phyloP scores from a whole-genome alignment of 1,140 invertebrate species.

The Hyposmocoma kahamanoa region DNA sequence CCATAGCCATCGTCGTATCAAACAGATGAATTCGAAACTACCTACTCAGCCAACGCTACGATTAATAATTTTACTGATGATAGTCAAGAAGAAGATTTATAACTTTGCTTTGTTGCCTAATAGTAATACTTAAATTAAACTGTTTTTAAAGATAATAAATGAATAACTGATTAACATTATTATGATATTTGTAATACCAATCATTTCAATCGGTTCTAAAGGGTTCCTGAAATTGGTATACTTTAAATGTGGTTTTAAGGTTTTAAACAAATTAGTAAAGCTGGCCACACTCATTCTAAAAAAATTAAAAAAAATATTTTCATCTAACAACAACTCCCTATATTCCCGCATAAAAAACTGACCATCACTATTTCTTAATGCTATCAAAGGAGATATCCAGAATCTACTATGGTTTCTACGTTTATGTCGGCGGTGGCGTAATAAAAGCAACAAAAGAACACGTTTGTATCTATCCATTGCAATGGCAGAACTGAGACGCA shows the following conservation, averaged over 20 bases:
- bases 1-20: conserved; percentile 15
- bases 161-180: conserved; percentile 15
- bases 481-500: conserved; percentile 17
- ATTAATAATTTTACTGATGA: conserved; percentile 23
- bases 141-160: conserved; percentile 15
- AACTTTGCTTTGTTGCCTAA: conserved; percentile 22
- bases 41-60: conserved; percentile 18
- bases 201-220: conserved; percentile 13
- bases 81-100: conserved; percentile 23
- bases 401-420: conserved; percentile 24
- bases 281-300: conserved; percentile 17
- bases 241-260: conserved; percentile 16
- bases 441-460: conserved; percentile 22
- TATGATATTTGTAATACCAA: conserved; percentile 18
- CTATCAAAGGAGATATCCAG: conserved; percentile 27
- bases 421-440: conserved; percentile 25
- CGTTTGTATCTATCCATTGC: conserved; percentile 26
- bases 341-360: conserved; percentile 24
- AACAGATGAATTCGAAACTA: conserved; percentile 20
- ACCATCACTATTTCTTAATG: conserved; percentile 31
- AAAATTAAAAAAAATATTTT: conserved; percentile 19
- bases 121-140: conserved; percentile 17
- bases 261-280: conserved; percentile 12
- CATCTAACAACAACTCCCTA: conserved; percentile 21
- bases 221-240: conserved; percentile 15